A percentile compares a stretch with the other conserved stretches of the same genome.
phyloP scores from a whole-genome alignment of 2,888 invertebrate genomes.

The Hemithea aestivaria region DNA sequence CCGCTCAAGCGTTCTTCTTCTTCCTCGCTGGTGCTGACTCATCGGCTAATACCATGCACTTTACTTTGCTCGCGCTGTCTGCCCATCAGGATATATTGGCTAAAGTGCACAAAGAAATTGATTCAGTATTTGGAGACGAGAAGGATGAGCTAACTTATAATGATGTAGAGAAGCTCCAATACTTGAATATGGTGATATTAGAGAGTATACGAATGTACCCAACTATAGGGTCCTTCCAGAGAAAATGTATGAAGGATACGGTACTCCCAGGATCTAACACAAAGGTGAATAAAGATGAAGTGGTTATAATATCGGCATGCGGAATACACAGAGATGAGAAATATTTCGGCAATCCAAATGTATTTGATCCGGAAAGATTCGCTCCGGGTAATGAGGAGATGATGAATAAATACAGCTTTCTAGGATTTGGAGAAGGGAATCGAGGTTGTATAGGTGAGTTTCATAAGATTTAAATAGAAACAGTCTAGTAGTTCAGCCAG shows the following conservation, averaged over 20 bases:
- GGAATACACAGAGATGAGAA: constrained; percentile 54
- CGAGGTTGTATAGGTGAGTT: constrained; percentile 70
- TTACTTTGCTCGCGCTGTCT: constrained; percentile 52
- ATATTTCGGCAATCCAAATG: constrained; percentile 53
- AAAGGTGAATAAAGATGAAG: constrained; percentile 37
- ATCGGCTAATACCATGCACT: constrained; percentile 57
- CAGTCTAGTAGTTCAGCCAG: too few species aligned
- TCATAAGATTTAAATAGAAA: constrained; percentile 10
- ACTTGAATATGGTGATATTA: constrained; percentile 57
- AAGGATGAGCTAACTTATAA: constrained; percentile 45
- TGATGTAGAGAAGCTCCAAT: constrained; percentile 49
- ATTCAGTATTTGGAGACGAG: constrained; percentile 37
- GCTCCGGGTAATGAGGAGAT: constrained; percentile 34
- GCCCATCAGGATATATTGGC: constrained; percentile 49
- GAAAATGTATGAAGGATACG: constrained; percentile 45
- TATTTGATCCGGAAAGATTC: constrained; percentile 71
- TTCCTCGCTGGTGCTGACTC: constrained; percentile 68
- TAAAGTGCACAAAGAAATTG: constrained; percentile 58
- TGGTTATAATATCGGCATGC: constrained; percentile 41
- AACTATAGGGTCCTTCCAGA: constrained; percentile 44
- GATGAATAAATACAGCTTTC: constrained; percentile 49
- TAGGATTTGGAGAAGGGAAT: constrained; percentile 74
- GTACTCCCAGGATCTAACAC: constrained; percentile 42
- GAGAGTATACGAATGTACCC: constrained; percentile 57
- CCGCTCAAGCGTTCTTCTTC: constrained; percentile 68